phyloP scores from a whole-genome alignment of 2,888 invertebrate species.

The Halictus quadricinctus region DNA sequence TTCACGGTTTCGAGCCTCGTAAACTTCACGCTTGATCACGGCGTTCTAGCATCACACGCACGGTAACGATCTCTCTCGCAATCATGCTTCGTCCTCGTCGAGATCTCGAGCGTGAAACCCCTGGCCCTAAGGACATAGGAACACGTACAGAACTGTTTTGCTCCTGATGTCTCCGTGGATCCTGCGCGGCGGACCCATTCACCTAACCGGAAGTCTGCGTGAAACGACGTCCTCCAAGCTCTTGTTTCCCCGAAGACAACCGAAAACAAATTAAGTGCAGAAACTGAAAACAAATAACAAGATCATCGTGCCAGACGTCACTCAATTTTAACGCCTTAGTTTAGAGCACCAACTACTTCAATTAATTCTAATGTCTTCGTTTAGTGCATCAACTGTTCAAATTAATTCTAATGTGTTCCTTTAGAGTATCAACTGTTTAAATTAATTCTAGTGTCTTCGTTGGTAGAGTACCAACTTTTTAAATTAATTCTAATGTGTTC shows the following conservation, averaged over 20 bases:
- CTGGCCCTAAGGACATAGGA: neutral
- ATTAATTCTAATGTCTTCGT: neutral
- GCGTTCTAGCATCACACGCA: constrained; percentile 45
- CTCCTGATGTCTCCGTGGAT: constrained; percentile 33
- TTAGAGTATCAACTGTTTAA: neutral
- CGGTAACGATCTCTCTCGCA: constrained; percentile 48
- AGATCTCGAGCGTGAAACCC: constrained; percentile 59
- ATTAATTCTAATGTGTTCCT: neutral
- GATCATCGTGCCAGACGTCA: neutral
- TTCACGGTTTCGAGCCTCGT: constrained; percentile 60
- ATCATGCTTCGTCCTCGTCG: constrained; percentile 50
- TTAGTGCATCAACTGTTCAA: neutral
- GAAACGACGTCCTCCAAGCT: constrained; percentile 35
- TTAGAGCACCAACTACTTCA: too few relatives aligned
- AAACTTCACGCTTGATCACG: constrained; percentile 62
- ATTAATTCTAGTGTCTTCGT: neutral
- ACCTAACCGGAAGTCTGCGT: constrained; percentile 16
- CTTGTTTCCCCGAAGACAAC: constrained; percentile 26
- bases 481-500: too few relatives aligned
- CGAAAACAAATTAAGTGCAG: neutral
- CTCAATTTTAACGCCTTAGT: neutral
- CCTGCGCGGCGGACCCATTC: constrained; percentile 25
- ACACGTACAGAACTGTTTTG: neutral
- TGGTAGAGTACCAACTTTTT: too few relatives aligned
- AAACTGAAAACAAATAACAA: neutral